Evolutionary conservation across 2,113 vertebrate genomes (phyloP).

Genomic region (Conger conger): DNA sequence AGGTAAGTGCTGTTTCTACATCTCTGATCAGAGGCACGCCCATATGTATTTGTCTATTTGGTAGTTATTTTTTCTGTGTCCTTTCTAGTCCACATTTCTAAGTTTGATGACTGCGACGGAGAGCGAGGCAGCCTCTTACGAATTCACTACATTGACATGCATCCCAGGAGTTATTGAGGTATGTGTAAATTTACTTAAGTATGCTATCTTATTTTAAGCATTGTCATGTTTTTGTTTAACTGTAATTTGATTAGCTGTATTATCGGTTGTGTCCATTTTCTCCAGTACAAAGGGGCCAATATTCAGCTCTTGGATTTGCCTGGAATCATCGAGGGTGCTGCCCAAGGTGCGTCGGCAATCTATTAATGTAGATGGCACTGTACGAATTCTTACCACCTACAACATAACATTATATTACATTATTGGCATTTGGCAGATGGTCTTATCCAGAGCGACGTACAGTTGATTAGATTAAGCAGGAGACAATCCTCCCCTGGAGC

Average conservation of each 20-base stretch:
- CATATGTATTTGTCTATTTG: neutral
- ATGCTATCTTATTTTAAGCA: neutral
- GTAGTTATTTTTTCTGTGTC: conserved; percentile 12
- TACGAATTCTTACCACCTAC: neutral
- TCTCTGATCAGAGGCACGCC: neutral
- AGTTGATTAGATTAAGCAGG: no score
- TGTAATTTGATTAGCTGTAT: neutral
- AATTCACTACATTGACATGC: conserved; percentile 96
- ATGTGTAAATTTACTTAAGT: conserved; percentile 23
- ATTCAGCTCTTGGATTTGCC: conserved; percentile 97
- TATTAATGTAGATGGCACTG: no score
- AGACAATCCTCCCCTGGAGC: no score
- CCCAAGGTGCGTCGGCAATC: conserved; percentile 78
- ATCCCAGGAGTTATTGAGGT: conserved; percentile 98
- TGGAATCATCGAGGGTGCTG: conserved; percentile 96
- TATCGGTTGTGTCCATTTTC: conserved; percentile 24
- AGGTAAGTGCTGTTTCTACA: conserved; percentile 74
- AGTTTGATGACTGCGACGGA: conserved; percentile 96
- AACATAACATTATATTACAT: no score
- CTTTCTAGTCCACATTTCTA: conserved; percentile 90
- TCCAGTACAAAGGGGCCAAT: conserved; percentile 97
- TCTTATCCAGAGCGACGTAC: no score
- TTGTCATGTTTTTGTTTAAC: neutral
- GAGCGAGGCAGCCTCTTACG: conserved; percentile 93
- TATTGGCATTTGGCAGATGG: no score